phyloP scores from a whole-genome alignment of 2,113 vertebrate species.

The Enhydra lutris region DNA sequence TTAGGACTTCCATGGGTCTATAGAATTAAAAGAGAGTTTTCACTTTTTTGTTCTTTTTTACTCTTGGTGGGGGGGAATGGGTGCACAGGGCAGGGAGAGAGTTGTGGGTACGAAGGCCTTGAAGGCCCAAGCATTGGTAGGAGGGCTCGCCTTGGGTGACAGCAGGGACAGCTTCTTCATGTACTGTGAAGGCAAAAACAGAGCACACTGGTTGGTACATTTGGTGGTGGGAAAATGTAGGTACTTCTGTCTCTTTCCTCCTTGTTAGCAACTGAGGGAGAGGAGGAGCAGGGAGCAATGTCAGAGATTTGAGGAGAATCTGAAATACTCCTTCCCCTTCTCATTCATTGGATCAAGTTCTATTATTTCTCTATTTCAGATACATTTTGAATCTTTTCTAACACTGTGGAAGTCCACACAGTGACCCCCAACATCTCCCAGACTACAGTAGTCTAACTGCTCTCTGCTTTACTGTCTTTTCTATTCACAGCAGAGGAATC shows the following conservation, averaged over 20 bases:
- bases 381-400: neutral
- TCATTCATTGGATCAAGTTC: neutral
- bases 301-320: neutral
- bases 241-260: neutral
- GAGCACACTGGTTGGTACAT: fast-evolving
- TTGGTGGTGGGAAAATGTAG: too few species aligned
- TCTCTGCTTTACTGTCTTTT: neutral
- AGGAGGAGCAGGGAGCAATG: neutral
- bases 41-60: neutral
- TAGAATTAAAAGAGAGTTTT: neutral
- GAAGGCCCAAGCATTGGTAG: neutral
- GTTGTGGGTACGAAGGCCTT: neutral
- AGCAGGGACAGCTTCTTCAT: neutral
- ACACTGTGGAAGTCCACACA: too few species aligned
- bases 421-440: neutral
- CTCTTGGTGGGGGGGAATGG: neutral
- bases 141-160: neutral
- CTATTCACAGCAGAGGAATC: neutral
- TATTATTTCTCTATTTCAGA: neutral
- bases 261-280: neutral
- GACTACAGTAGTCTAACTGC: neutral
- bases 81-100: neutral
- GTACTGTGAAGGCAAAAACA: fast-evolving
- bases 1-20: neutral
- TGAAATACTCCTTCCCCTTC: neutral